Percentiles rank a stretch among this genome's conserved stretches.
Conservation (phyloP, 1,140 invertebrate species). For the Drosophila burlai region DNA sequence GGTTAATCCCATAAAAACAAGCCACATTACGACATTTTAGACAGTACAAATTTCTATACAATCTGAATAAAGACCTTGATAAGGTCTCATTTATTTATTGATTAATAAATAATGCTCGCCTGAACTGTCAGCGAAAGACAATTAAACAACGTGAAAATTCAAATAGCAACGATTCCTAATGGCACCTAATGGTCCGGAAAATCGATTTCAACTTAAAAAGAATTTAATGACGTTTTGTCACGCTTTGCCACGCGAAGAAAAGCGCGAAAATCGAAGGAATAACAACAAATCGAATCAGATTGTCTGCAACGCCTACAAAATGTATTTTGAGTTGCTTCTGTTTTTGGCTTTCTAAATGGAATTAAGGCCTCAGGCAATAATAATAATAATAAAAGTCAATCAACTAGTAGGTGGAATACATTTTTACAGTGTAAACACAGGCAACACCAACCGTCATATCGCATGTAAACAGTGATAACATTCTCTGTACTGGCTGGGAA, state of each 20-base stretch:
- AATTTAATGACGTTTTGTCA: slow-evolving; percentile 64
- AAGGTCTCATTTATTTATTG: slow-evolving; percentile 36
- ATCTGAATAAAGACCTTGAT: slow-evolving; percentile 31
- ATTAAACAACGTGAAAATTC: slow-evolving; percentile 32
- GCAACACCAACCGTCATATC: slow-evolving; percentile 25
- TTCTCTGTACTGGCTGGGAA: slow-evolving; percentile 12
- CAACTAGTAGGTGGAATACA: slow-evolving; percentile 11
- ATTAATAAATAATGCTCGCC: slow-evolving; percentile 27
- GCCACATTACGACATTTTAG: slow-evolving; percentile 24
- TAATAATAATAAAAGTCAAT: slow-evolving; percentile 27
- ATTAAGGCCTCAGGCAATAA: not conserved
- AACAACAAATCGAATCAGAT: slow-evolving; percentile 39
- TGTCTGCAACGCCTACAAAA: slow-evolving; percentile 32
- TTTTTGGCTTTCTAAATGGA: slow-evolving; percentile 2
- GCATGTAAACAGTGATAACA: slow-evolving; percentile 46
- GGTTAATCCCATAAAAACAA: slow-evolving; percentile 21
- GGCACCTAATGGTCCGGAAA: slow-evolving; percentile 54
- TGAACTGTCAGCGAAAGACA: slow-evolving; percentile 11
- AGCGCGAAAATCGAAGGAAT: slow-evolving; percentile 37
- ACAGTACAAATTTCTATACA: slow-evolving; percentile 15
- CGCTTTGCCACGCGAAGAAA: slow-evolving; percentile 45
- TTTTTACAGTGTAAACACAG: slow-evolving; percentile 33
- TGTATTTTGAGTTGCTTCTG: slow-evolving; percentile 1
- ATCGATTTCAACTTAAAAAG: slow-evolving; percentile 71
- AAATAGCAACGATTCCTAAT: slow-evolving; percentile 43